Evolutionary conservation across 1,140 invertebrate species (phyloP).

Genomic region (Lasioglossum baleicum): DNA sequence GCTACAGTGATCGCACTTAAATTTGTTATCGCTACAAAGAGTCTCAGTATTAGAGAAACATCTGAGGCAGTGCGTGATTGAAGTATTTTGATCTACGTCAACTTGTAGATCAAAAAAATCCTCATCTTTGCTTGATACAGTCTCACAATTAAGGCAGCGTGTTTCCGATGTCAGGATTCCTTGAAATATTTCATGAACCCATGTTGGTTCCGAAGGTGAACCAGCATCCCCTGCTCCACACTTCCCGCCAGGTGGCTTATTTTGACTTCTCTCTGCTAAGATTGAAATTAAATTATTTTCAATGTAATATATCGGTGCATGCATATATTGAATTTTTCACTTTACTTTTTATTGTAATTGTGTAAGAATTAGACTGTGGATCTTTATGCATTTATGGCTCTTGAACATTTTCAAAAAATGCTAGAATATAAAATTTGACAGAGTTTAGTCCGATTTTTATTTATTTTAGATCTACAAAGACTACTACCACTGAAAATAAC

Average conservation of each 20-base stretch:
- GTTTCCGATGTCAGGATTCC: conserved; percentile 99
- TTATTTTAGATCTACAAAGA: no score
- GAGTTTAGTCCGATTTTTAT: no score
- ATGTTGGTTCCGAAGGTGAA: conserved; percentile 92
- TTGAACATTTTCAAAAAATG: no score
- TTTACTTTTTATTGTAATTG: background rate
- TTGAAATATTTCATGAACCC: conserved; percentile 99
- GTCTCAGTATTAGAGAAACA: conserved; percentile 99
- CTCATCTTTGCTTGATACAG: conserved; percentile 99
- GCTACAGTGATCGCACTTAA: conserved; percentile 99
- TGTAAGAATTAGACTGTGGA: no score
- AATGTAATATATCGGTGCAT: background rate
- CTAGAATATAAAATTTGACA: no score
- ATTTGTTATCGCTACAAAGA: conserved; percentile 99
- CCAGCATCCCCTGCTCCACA: conserved; percentile 73
- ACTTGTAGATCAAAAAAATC: conserved; percentile 99
- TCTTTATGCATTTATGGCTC: no score
- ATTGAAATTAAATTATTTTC: background rate
- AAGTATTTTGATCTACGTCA: conserved; percentile 99
- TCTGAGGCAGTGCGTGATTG: conserved; percentile 98
- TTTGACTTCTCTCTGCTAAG: conserved; percentile 90
- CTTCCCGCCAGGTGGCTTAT: conserved; percentile 80
- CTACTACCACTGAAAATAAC: no score
- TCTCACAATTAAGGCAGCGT: conserved; percentile 99
- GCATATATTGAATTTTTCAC: background rate